Evolutionary conservation across 2,888 invertebrate genomes (phyloP), one percentile per base, ranked within the genome.

Genomic region (Scaptodrosophila latifasciaeformis): DNA sequence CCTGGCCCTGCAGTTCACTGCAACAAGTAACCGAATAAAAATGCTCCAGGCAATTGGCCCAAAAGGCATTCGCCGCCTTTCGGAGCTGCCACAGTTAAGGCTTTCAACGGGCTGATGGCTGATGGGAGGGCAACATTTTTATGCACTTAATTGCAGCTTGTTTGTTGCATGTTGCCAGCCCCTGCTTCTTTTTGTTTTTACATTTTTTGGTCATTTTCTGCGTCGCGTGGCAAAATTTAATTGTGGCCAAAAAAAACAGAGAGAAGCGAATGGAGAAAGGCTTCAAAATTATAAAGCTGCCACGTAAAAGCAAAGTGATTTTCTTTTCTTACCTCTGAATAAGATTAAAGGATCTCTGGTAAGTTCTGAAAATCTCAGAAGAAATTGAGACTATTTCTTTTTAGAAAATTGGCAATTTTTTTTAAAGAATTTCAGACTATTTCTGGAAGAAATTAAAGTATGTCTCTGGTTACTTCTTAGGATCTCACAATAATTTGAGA

Each of bases 211-310:
- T 19, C 12, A n/a, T 12, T 30, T 52, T 54, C 34, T 55, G 35
- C 61, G 60, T 74, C 69, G 72, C 72, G 77, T 72, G 79, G 70
- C 64, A 54, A 60, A 71, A 64, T 79, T 37, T 72, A 79, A 72
- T 72, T 72, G 61, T 54, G 51, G 66, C 9, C 17, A 34, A 45
- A 60, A 60, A 49, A 19, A 57, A 54, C 49, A 51, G 43, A 34
- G 50, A 48, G 43, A 50, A 65, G 56, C 62, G 52, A 67, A 66
- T 24, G 59, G 51, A 63, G 65, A 57, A 65, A n/a, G n/a, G n/a
- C n/a, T n/a, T n/a, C n/a, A 29, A 29, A 29, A 13, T 7, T 17
- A 24, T 12, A 24, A 21, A 44, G 10, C 10, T 27, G 37, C n/a
- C 47, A 42, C 46, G 47, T 40, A 47, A 29, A 27, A 45, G 52